Conservation (phyloP, 2,888 invertebrate species). For the Tiliacea citrago region DNA sequence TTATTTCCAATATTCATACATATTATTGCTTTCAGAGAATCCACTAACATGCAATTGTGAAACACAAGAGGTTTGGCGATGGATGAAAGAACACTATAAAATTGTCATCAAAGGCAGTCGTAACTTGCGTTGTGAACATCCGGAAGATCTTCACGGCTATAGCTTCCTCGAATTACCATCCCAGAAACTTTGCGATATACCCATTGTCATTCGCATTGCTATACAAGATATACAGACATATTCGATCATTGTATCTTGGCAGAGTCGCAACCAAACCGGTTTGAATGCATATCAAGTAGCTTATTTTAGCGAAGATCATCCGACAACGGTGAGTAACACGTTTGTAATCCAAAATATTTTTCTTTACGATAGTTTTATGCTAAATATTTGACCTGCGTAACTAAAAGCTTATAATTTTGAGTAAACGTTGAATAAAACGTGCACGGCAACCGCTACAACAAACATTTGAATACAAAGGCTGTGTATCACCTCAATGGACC, state of each 20-base stretch:
- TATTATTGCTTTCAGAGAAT: slow-evolving; percentile 92
- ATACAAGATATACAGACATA: slow-evolving; percentile 97
- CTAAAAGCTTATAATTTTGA: slow-evolving; percentile 75
- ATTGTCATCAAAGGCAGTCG: slow-evolving; percentile 91
- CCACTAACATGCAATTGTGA: slow-evolving; percentile 97
- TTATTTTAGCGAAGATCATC: slow-evolving; percentile 92
- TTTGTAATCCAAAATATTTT: slow-evolving; percentile 45
- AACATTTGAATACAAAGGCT: slow-evolving; percentile 90
- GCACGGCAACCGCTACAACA: slow-evolving; percentile 85
- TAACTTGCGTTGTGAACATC: slow-evolving; percentile 95
- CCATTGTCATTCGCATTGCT: slow-evolving; percentile 95
- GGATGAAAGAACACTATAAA: slow-evolving; percentile 97
- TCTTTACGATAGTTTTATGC: slow-evolving; percentile 43
- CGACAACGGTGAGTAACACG: slow-evolving; percentile 88
- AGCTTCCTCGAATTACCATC: slow-evolving; percentile 95
- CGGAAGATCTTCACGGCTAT: slow-evolving; percentile 94
- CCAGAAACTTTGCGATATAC: slow-evolving; percentile 96
- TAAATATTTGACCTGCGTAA: slow-evolving; percentile 68
- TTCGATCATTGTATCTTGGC: slow-evolving; percentile 97
- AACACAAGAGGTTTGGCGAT: slow-evolving; percentile 97
- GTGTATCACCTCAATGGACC: slow-evolving; percentile 90
- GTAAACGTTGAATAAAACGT: slow-evolving; percentile 78
- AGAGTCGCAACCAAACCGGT: slow-evolving; percentile 96
- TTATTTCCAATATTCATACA: slow-evolving; percentile 19
- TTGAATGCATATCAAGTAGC: slow-evolving; percentile 96